Evolutionary conservation across 2,888 invertebrate genomes (phyloP).

Genomic region (Drymonia ruficornis): DNA sequence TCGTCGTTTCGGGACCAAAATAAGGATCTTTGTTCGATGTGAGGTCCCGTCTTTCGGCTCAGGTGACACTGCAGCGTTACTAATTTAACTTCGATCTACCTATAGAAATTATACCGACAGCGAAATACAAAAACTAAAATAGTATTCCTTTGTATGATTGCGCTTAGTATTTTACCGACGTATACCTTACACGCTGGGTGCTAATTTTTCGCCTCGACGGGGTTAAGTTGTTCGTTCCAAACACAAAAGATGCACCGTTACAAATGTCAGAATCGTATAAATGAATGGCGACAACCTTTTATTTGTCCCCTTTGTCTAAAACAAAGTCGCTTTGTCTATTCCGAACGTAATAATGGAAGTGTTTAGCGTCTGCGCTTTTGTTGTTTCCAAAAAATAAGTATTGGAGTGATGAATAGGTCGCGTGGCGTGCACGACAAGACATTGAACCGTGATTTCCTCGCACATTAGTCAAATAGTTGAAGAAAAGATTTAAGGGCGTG

Average conservation of each 20-base stretch:
- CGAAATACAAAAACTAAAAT: slow-evolving; percentile 63
- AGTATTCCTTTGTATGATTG: slow-evolving; percentile 52
- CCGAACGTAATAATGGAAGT: slow-evolving; percentile 77
- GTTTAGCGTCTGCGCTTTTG: slow-evolving; percentile 81
- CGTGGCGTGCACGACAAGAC: slow-evolving; percentile 74
- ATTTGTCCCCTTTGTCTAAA: slow-evolving; percentile 74
- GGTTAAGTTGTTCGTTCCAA: slow-evolving; percentile 57
- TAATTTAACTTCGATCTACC: slow-evolving; percentile 66
- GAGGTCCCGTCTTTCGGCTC: slow-evolving; percentile 75
- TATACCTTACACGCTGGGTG: slow-evolving; percentile 72
- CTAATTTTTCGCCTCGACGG: slow-evolving; percentile 70
- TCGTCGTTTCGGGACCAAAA: slow-evolving; percentile 70
- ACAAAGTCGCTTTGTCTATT: slow-evolving; percentile 80
- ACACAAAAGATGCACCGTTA: slow-evolving; percentile 76
- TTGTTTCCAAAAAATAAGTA: slow-evolving; percentile 67
- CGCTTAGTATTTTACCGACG: slow-evolving; percentile 48
- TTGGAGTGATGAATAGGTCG: slow-evolving; percentile 68
- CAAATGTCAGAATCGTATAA: slow-evolving; percentile 77
- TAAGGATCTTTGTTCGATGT: slow-evolving; percentile 70
- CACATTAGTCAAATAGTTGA: slow-evolving; percentile 64
- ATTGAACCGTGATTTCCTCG: slow-evolving; percentile 70
- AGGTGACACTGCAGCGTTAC: slow-evolving; percentile 78
- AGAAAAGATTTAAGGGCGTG: slow-evolving; percentile 49
- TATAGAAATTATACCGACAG: slow-evolving; percentile 61
- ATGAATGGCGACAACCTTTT: slow-evolving; percentile 82